phyloP scores from a whole-genome alignment of 2,888 invertebrate genomes.

The Drosophila bunnanda region DNA sequence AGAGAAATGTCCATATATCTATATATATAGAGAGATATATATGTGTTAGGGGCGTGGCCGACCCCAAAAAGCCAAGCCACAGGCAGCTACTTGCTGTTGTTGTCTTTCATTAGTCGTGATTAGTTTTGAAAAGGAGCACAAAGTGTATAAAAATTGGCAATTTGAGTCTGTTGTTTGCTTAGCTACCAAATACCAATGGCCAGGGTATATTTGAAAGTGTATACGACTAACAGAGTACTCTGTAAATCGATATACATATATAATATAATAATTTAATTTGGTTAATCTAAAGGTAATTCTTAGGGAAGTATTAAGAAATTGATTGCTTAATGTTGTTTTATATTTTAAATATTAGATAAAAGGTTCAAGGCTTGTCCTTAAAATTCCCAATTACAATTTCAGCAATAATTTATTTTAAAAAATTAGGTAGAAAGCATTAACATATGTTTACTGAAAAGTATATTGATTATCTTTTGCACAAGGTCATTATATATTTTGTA shows the following conservation, averaged over 20 bases:
- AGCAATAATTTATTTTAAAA: neutral
- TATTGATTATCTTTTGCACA: neutral
- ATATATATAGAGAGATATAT: neutral
- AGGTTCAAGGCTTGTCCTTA: neutral
- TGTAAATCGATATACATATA: neutral
- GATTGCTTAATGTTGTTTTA: too few species aligned
- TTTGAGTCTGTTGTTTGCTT: conserved; percentile 45
- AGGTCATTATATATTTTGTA: neutral
- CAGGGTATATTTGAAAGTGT: neutral
- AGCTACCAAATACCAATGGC: neutral
- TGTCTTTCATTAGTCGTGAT: conserved; percentile 73
- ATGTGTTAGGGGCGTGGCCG: conserved; percentile 56
- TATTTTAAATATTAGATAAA: too few species aligned
- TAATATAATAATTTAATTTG: neutral
- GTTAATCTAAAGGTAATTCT: neutral
- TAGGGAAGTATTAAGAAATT: too few species aligned
- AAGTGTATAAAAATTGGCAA: conserved; percentile 49
- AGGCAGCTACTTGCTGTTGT: conserved; percentile 44
- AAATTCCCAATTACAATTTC: neutral
- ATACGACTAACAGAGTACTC: neutral
- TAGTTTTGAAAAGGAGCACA: conserved; percentile 64
- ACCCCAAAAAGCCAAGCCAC: conserved; percentile 66
- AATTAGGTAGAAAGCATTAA: neutral
- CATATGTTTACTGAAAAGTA: neutral
- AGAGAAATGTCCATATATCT: too few species aligned